These are phyloP conservation scores for Caenorhabditis sulstoni DNA, from an alignment of 2,888 invertebrate species.

Conservation along the genomic window DNA sequence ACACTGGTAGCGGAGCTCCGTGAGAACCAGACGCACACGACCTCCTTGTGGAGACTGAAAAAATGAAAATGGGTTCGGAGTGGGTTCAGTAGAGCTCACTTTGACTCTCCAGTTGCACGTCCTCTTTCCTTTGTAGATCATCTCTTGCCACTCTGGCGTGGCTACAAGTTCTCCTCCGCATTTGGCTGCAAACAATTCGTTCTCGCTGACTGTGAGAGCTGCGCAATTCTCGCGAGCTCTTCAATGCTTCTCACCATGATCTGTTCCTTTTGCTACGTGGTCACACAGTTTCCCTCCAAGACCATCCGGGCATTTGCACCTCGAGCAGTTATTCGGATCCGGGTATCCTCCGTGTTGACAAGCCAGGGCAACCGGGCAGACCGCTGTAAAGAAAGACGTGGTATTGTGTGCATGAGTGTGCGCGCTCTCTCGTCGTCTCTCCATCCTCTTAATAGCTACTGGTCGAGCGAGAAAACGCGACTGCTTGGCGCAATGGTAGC, in stretches of 20 bases:
- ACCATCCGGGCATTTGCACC: slow-evolving; percentile 75
- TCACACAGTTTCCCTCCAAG: slow-evolving; percentile 64
- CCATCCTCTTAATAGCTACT: not conserved
- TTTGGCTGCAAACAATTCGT: slow-evolving; percentile 49
- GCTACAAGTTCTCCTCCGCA: slow-evolving; percentile 76
- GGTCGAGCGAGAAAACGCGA: slow-evolving; percentile 26
- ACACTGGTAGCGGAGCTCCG: slow-evolving; percentile 73
- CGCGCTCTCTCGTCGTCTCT: not conserved
- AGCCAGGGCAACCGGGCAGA: slow-evolving; percentile 55
- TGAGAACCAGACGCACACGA: slow-evolving; percentile 72
- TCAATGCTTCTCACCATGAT: slow-evolving; percentile 47
- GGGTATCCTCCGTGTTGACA: slow-evolving; percentile 77
- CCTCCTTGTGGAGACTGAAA: slow-evolving; percentile 56
- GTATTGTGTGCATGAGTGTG: too few species aligned
- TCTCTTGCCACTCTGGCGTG: slow-evolving; percentile 74
- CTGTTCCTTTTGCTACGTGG: slow-evolving; percentile 49
- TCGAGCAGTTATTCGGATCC: slow-evolving; percentile 75
- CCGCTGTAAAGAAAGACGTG: slow-evolving; percentile 59
- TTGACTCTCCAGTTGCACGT: slow-evolving; percentile 77
- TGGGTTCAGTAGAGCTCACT: slow-evolving; percentile 37
- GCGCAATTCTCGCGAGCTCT: too few species aligned
- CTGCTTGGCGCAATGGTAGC: slow-evolving; percentile 75
- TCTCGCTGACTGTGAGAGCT: not conserved
- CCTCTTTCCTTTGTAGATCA: slow-evolving; percentile 76
- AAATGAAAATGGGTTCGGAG: not conserved